Evolutionary conservation across 92 coral and sea anemone species (phyloP).

Genomic region (Phenganax stokvisi): DNA sequence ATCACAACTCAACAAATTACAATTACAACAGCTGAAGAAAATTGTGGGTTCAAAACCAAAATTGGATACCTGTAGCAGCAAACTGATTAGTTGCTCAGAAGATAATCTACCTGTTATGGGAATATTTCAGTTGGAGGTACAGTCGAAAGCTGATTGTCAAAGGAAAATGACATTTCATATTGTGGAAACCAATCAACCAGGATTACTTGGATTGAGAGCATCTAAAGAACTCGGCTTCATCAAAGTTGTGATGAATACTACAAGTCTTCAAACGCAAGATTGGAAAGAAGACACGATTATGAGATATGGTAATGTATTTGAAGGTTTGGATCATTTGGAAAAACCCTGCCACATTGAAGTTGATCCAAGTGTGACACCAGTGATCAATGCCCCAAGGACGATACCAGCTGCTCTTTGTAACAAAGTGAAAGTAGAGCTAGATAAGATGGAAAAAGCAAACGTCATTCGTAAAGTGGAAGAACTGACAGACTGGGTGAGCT

Average conservation of each 20-base stretch:
- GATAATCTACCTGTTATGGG: not conserved
- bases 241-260: conserved; percentile 44
- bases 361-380: conserved; percentile 46
- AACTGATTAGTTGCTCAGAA: conserved; percentile 3
- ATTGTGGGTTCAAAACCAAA: conserved; percentile 2
- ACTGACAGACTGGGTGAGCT: not conserved
- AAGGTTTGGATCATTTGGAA: conserved; percentile 48
- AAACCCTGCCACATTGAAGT: conserved; percentile 55
- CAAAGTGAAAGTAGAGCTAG: conserved; percentile 44
- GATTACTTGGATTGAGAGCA: conserved; percentile 12
- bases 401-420: conserved; percentile 49
- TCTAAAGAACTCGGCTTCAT: conserved; percentile 43
- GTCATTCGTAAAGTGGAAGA: conserved; percentile 16
- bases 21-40: not conserved
- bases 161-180: not conserved
- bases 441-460: conserved; percentile 17
- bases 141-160: conserved; percentile 2
- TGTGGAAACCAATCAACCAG: conserved; percentile 15
- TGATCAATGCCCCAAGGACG: conserved; percentile 35
- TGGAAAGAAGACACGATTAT: conserved; percentile 38
- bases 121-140: conserved; percentile 1
- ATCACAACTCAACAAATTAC: not conserved
- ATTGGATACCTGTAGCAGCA: not conserved
- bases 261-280: conserved; percentile 31
- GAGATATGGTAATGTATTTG: conserved; percentile 44